A percentile compares a stretch with the other conserved stretches of the same genome.
Conservation (phyloP, 2,888 invertebrate species). For the Brachyopa scutellaris region DNA sequence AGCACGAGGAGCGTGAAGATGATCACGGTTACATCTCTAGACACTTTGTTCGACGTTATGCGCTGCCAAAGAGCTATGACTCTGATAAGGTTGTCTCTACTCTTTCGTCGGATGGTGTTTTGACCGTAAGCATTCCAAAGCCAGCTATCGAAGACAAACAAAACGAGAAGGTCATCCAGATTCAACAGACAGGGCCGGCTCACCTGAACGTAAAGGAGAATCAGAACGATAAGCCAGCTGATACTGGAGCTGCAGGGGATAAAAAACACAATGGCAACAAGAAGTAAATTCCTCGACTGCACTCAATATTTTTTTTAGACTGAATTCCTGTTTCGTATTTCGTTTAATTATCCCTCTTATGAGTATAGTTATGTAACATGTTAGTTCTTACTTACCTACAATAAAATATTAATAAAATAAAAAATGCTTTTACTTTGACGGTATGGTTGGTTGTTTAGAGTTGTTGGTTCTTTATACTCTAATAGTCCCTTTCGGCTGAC, state of each 20-base stretch:
- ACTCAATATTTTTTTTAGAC: slow-evolving; percentile 2
- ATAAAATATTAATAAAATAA: not conserved
- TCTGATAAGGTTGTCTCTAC: slow-evolving; percentile 87
- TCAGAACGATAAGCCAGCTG: slow-evolving; percentile 3
- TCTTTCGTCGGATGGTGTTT: slow-evolving; percentile 90
- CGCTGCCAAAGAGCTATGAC: slow-evolving; percentile 86
- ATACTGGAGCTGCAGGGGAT: slow-evolving; percentile 1
- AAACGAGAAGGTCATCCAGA: slow-evolving; percentile 83
- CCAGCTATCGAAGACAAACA: slow-evolving; percentile 71
- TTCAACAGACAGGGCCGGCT: slow-evolving; percentile 84
- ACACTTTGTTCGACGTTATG: slow-evolving; percentile 89
- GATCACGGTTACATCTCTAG: slow-evolving; percentile 89
- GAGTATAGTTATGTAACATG: not conserved
- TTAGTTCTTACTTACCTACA: not conserved
- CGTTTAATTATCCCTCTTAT: not conserved
- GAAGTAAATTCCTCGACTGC: not conserved
- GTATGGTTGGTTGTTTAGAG: too few relatives aligned
- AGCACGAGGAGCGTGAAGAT: slow-evolving; percentile 88
- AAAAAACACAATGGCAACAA: slow-evolving; percentile 7
- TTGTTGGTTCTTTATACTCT: too few relatives aligned
- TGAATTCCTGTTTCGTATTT: slow-evolving; percentile 12
- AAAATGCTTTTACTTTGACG: not conserved
- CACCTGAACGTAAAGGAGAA: slow-evolving; percentile 64
- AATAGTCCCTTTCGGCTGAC: too few relatives aligned
- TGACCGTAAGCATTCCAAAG: slow-evolving; percentile 88